phyloP scores from a whole-genome alignment of 2,113 vertebrate species.

The Sterna hirundo region DNA sequence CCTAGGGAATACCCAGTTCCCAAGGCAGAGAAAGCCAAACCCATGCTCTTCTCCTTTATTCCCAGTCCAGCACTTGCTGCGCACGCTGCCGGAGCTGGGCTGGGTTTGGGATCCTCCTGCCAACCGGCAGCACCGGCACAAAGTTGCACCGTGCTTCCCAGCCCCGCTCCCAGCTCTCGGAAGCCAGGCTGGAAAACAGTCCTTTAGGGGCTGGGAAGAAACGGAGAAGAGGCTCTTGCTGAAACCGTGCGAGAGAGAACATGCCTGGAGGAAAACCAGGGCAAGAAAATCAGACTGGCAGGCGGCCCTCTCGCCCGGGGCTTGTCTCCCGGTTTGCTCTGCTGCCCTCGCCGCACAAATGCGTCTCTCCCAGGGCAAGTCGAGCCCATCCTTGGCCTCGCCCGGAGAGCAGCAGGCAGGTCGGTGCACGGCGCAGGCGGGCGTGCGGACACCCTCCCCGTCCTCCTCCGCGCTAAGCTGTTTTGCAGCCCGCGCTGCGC shows the following conservation, averaged over 20 bases:
- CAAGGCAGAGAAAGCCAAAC: neutral
- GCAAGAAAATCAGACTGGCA: constrained; percentile 59
- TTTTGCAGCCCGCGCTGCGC: neutral
- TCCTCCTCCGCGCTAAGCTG: neutral
- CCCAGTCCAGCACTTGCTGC: neutral
- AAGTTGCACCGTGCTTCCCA: neutral
- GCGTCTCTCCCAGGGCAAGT: neutral
- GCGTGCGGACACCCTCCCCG: neutral
- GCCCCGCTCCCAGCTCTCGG: neutral
- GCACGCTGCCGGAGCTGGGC: neutral
- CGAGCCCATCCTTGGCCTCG: neutral
- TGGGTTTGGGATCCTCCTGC: neutral
- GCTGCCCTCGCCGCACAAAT: constrained; percentile 19
- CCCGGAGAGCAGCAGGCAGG: neutral
- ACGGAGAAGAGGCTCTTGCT: neutral
- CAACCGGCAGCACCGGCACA: neutral
- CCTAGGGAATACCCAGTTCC: neutral
- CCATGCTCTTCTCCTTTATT: neutral
- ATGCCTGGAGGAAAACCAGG: constrained; percentile 42
- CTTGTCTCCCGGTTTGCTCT: constrained; percentile 6
- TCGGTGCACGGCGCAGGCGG: neutral
- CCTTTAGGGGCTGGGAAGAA: constrained; percentile 50
- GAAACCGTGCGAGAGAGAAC: constrained; percentile 36
- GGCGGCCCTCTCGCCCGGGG: constrained; percentile 5
- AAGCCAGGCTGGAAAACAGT: constrained; percentile 43